Conservation (phyloP, 2,888 invertebrate genomes). For the Chloromyia formosa region DNA sequence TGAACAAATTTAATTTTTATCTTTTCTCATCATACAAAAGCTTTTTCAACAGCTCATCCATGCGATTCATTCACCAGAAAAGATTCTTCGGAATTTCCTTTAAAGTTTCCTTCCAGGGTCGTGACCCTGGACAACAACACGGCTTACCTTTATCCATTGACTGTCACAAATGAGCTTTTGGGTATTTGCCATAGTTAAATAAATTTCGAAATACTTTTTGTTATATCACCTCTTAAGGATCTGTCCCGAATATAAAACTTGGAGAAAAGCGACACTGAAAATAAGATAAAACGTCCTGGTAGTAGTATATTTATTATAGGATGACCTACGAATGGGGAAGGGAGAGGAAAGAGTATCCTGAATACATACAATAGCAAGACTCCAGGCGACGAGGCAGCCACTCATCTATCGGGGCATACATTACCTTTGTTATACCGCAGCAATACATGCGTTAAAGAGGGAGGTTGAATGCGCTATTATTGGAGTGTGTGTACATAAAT, state of each 20-base stretch:
- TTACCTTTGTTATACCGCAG: neutral
- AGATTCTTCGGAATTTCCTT: neutral
- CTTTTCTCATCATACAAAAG: too few species aligned
- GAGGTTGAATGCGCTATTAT: neutral
- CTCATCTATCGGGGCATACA: slow-evolving; percentile 2
- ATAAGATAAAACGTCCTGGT: neutral
- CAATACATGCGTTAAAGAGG: slow-evolving; percentile 4
- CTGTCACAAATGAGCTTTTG: slow-evolving; percentile 25
- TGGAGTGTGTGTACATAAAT: neutral
- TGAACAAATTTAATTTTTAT: too few species aligned
- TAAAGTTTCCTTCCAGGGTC: slow-evolving; percentile 1
- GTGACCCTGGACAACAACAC: slow-evolving; percentile 9
- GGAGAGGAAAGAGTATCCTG: neutral
- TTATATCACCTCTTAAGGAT: slow-evolving; percentile 11
- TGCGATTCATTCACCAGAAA: neutral
- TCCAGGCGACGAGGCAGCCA: neutral
- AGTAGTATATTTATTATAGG: neutral
- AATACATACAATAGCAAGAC: neutral
- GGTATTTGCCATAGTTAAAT: slow-evolving; percentile 21
- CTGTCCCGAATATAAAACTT: slow-evolving; percentile 8
- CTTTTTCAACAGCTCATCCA: too few species aligned
- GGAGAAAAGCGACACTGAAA: neutral
- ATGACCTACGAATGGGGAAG: neutral
- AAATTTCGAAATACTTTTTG: slow-evolving; percentile 16
- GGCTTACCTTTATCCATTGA: slow-evolving; percentile 18